A percentile compares a stretch with the other conserved stretches of the same genome.
Conservation (phyloP, 2,113 vertebrate genomes). For the Actenoides hombroni region DNA sequence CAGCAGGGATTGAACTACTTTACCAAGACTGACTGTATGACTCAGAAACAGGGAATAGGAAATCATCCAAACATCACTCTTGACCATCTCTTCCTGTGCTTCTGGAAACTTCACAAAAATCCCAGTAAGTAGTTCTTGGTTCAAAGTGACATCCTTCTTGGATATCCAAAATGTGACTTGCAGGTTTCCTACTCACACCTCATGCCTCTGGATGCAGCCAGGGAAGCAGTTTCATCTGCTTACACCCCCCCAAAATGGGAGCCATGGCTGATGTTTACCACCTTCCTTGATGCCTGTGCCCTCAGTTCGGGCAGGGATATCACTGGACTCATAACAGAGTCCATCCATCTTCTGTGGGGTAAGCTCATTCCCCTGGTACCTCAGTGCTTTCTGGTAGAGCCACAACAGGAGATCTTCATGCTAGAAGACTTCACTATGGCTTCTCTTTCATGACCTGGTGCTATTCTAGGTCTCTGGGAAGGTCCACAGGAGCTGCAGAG, state of each 20-base stretch:
- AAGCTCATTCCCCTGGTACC: fast-evolving
- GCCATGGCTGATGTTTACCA: background rate
- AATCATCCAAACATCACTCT: background rate
- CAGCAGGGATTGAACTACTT: background rate
- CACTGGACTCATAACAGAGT: fast-evolving
- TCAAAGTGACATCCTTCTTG: background rate
- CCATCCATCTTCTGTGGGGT: background rate
- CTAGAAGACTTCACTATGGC: background rate
- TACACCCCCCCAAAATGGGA: fast-evolving
- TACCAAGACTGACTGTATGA: background rate
- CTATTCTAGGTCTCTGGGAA: background rate
- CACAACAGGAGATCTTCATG: background rate
- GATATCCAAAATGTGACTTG: fast-evolving
- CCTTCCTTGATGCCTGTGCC: background rate
- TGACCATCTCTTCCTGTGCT: background rate
- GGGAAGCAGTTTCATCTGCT: background rate
- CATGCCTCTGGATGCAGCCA: background rate
- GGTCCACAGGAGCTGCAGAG: background rate
- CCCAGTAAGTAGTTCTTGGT: background rate
- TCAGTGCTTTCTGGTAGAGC: background rate
- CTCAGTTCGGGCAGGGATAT: fast-evolving
- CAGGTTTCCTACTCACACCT: background rate
- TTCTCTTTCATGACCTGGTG: background rate
- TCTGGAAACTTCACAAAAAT: background rate
- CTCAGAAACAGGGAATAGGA: background rate